A percentile compares a stretch with the other conserved stretches of the same genome.
Conservation (phyloP, 2,113 vertebrate species). For the Onychostruthus taczanowskii region DNA sequence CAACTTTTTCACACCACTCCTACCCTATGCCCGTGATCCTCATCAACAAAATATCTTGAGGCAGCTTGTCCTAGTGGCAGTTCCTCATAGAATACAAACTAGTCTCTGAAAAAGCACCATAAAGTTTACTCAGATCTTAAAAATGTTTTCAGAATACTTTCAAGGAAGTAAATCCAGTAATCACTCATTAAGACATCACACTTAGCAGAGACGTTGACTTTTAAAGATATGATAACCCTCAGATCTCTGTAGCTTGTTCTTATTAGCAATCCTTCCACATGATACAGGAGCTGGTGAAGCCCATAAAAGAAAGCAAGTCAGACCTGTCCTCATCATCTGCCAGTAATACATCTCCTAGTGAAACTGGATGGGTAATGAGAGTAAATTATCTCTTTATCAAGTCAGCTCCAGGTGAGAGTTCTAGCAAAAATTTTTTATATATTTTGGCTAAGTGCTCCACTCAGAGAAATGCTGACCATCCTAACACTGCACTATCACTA, state of each 20-base stretch:
- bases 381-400: neutral
- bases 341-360: neutral
- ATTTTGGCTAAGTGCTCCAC: neutral
- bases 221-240: neutral
- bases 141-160: neutral
- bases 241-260: neutral
- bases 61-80: neutral
- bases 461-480: neutral
- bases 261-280: neutral
- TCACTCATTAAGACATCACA: neutral
- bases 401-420: neutral
- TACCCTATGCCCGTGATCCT: neutral
- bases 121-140: neutral
- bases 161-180: conserved; percentile 7
- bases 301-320: neutral
- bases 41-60: neutral
- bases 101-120: neutral
- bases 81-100: neutral
- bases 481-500: neutral
- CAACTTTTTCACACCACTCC: neutral
- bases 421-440: neutral
- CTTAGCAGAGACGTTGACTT: neutral
- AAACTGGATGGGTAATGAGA: neutral
- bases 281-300: neutral
- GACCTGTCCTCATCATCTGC: neutral